A percentile compares a stretch with the other conserved stretches of the same genome.
Conservation (phyloP, 2,888 invertebrate genomes). For the Volucella inflata region DNA sequence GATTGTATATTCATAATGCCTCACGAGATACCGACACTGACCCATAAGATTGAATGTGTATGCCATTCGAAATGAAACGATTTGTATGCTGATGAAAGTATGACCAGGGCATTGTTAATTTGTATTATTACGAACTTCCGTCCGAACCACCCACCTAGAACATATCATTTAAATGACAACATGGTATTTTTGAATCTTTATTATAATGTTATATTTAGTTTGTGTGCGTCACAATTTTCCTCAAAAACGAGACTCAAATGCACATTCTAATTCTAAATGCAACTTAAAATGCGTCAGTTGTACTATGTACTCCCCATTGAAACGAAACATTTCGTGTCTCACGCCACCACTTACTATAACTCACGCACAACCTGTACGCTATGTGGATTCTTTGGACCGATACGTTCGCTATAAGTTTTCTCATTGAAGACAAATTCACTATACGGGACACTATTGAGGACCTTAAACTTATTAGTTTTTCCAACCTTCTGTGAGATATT, state of each 20-base stretch:
- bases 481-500: slow-evolving; percentile 86
- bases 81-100: no score
- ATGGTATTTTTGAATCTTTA: no score
- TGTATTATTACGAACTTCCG: no score
- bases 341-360: background rate
- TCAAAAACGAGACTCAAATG: background rate
- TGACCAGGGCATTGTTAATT: no score
- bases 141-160: no score
- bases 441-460: slow-evolving; percentile 84
- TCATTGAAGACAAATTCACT: slow-evolving; percentile 86
- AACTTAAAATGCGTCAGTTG: background rate
- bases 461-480: slow-evolving; percentile 85
- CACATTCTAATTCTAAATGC: background rate
- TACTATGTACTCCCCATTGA: background rate
- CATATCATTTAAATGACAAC: no score
- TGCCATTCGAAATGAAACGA: no score
- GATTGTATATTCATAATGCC: no score
- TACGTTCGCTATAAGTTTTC: slow-evolving; percentile 86
- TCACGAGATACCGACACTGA: no score
- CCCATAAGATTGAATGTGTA: no score
- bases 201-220: background rate
- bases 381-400: slow-evolving; percentile 82
- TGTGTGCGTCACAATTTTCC: background rate
- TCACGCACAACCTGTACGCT: slow-evolving; percentile 73
- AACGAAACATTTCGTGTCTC: background rate